Evolutionary conservation across 2,888 invertebrate genomes (phyloP).

Genomic region (Strigamia transsilvanica): DNA sequence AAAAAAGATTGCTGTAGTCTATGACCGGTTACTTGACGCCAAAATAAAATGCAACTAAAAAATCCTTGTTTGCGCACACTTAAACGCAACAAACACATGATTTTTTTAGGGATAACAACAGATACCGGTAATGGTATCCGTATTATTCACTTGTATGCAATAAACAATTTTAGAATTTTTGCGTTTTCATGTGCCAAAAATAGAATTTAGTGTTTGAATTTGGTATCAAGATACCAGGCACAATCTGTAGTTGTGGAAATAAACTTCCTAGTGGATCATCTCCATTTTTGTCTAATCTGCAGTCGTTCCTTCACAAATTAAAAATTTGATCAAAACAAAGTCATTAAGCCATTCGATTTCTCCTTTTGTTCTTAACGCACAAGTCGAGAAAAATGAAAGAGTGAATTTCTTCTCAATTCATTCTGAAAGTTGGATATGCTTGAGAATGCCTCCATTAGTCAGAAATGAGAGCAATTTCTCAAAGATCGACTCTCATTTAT

Average conservation of each 20-base stretch:
- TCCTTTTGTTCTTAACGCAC: neutral
- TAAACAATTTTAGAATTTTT: no score
- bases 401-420: neutral
- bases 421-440: neutral
- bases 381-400: neutral
- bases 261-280: neutral
- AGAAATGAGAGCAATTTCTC: neutral
- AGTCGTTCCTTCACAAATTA: neutral
- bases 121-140: no score
- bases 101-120: no score
- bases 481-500: slow-evolving; percentile 6
- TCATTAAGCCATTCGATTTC: neutral
- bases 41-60: no score
- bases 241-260: neutral
- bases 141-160: no score
- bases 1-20: no score
- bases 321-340: neutral
- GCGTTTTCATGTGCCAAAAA: no score
- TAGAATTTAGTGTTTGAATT: no score
- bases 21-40: no score
- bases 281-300: neutral
- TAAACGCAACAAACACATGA: no score
- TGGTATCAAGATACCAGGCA: no score
- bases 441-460: slow-evolving; percentile 6
- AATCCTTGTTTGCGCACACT: no score